phyloP scores from a whole-genome alignment of 2,797 vertebrate genomes.

The Falco peregrinus region DNA sequence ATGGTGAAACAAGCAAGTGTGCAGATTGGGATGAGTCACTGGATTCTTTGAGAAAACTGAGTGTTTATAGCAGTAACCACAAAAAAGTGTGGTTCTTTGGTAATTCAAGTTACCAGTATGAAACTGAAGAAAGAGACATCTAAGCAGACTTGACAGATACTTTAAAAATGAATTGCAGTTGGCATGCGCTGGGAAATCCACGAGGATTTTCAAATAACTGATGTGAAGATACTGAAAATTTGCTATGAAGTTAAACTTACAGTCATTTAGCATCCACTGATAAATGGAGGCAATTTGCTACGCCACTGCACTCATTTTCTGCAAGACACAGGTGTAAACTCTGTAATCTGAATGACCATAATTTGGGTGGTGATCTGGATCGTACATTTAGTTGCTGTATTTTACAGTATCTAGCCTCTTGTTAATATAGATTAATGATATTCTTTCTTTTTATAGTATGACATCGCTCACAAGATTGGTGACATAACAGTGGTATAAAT shows the following conservation, averaged over 20 bases:
- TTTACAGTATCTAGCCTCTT: not conserved
- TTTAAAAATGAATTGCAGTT: not conserved
- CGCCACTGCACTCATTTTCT: not conserved
- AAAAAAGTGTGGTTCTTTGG: not conserved
- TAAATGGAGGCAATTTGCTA: not conserved
- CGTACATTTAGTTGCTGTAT: not conserved
- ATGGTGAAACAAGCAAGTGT: not conserved
- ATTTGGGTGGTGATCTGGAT: not conserved
- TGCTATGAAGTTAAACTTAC: not conserved
- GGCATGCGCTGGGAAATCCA: not conserved
- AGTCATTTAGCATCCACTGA: not conserved
- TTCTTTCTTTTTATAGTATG: constrained; percentile 77
- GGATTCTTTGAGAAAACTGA: not conserved
- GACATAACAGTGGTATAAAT: constrained; percentile 79
- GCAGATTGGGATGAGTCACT: not conserved
- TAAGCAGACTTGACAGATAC: not conserved
- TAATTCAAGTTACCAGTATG: not conserved
- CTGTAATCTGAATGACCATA: not conserved
- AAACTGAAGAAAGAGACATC: not conserved
- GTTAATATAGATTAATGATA: constrained; percentile 51
- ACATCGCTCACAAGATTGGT: constrained; percentile 72
- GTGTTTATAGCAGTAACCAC: not conserved
- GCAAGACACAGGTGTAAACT: not conserved
- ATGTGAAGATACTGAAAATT: not conserved
- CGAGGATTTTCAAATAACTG: not conserved